phyloP scores from a whole-genome alignment of 2,888 invertebrate species.

The Agrochola litura region DNA sequence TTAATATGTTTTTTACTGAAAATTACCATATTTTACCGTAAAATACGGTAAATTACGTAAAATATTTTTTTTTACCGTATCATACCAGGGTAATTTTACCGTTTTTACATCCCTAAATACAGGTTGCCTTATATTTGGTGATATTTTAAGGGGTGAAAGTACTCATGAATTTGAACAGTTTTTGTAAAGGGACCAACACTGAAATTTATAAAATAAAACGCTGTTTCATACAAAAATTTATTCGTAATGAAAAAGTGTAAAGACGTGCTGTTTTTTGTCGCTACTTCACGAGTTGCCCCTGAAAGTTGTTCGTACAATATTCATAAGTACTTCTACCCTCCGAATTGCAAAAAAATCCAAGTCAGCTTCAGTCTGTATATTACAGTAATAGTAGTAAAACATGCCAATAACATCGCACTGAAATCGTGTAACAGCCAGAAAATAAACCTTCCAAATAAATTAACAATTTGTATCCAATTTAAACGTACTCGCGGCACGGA shows the following conservation, averaged over 20 bases:
- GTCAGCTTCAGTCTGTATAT: background rate
- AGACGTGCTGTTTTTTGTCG: background rate
- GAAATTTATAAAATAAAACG: background rate
- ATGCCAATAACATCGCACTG: constrained; percentile 21
- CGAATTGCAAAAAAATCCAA: background rate
- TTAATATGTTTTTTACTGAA: too few relatives aligned
- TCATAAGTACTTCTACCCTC: background rate
- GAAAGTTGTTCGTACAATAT: background rate
- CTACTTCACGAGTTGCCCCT: background rate
- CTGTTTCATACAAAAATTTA: background rate
- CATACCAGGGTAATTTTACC: too few relatives aligned
- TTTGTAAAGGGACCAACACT: background rate
- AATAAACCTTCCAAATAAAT: constrained; percentile 36
- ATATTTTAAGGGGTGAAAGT: background rate
- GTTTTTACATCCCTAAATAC: too few relatives aligned
- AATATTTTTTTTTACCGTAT: too few relatives aligned
- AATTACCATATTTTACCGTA: too few relatives aligned
- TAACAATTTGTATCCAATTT: constrained; percentile 26
- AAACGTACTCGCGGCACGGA: constrained; percentile 17
- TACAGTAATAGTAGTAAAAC: constrained; percentile 31
- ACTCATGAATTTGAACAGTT: background rate
- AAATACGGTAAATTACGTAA: too few relatives aligned
- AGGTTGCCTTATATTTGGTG: background rate
- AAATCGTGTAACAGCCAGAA: constrained; percentile 13
- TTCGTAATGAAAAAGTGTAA: background rate